These are phyloP conservation scores for Pangasianodon gigas DNA, from an alignment of 2,113 vertebrate species.

Conservation along the genomic window DNA sequence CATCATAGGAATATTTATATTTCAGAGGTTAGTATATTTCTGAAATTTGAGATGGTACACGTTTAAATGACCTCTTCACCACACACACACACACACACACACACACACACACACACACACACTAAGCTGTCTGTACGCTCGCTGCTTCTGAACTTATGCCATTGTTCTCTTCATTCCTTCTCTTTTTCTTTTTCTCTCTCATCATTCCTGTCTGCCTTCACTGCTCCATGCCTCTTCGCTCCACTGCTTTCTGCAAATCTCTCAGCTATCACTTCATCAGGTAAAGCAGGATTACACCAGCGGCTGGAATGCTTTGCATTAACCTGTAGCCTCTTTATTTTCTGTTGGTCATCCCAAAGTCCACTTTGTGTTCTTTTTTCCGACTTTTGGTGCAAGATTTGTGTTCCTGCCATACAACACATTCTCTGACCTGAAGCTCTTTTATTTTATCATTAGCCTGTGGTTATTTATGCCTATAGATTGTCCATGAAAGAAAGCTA, in stretches of 20 bases:
- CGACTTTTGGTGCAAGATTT: not conserved
- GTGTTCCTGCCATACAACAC: not conserved
- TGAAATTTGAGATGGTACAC: not conserved
- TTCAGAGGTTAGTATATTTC: conserved; percentile 90
- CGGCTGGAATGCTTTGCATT: conserved; percentile 64
- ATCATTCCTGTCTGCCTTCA: conserved; percentile 48
- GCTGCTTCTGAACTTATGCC: conserved; percentile 53
- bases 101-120: not conserved
- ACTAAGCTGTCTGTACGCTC: not conserved
- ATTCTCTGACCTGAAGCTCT: not conserved
- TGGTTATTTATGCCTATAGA: not conserved
- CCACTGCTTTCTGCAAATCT: conserved; percentile 86
- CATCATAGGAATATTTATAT: conserved; percentile 86
- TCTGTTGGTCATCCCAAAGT: conserved; percentile 47
- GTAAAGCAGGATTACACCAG: conserved; percentile 82
- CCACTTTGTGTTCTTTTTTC: not conserved
- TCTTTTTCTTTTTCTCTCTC: conserved; percentile 40
- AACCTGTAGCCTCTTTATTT: not conserved
- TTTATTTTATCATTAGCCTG: not conserved
- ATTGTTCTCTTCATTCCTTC: conserved; percentile 17
- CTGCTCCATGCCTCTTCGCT: conserved; percentile 81
- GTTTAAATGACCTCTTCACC: not conserved
- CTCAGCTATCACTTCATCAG: conserved; percentile 99
- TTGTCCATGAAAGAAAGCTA: not conserved
- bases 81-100: not conserved